Evolutionary conservation across 2,797 vertebrate species (phyloP).

Genomic region (Geotrypetes seraphini): DNA sequence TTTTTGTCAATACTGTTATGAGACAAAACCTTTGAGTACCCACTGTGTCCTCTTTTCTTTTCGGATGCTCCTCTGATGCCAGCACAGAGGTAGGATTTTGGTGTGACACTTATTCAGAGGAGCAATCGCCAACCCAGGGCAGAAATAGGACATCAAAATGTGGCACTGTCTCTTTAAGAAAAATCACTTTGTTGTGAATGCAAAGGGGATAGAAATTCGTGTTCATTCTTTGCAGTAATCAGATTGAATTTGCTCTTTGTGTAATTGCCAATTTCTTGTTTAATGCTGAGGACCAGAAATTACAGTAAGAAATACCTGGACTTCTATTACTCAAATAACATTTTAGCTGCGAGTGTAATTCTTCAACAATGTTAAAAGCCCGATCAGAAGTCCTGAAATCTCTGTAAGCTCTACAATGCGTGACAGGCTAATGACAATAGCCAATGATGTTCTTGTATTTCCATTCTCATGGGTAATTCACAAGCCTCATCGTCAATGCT

Average conservation of each 20-base stretch:
- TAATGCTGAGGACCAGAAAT: constrained; percentile 14
- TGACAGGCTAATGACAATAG: constrained; percentile 2
- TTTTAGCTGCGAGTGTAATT: constrained; percentile 5
- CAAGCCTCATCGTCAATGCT: not conserved
- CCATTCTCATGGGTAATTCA: not conserved
- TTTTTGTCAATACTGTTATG: too few species aligned
- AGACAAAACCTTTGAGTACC: too few species aligned
- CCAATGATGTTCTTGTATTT: not conserved
- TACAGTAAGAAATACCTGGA: constrained; percentile 10
- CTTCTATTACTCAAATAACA: constrained; percentile 13
- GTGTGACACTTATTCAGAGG: too few species aligned
- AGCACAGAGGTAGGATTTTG: too few species aligned
- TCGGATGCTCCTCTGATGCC: too few species aligned
- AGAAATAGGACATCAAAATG: not conserved
- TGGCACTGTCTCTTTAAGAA: not conserved
- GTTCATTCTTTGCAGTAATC: constrained; percentile 10
- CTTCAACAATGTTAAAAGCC: constrained; percentile 2
- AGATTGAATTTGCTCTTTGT: constrained; percentile 13
- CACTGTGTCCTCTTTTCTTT: too few species aligned
- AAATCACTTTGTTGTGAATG: constrained; percentile 8
- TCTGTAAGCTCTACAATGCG: not conserved
- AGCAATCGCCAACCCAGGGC: too few species aligned
- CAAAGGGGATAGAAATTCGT: too few species aligned
- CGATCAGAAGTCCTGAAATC: not conserved
- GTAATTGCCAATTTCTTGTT: constrained; percentile 22